phyloP scores from a whole-genome alignment of 2,113 vertebrate genomes.

The Mormyrus lacerda region DNA sequence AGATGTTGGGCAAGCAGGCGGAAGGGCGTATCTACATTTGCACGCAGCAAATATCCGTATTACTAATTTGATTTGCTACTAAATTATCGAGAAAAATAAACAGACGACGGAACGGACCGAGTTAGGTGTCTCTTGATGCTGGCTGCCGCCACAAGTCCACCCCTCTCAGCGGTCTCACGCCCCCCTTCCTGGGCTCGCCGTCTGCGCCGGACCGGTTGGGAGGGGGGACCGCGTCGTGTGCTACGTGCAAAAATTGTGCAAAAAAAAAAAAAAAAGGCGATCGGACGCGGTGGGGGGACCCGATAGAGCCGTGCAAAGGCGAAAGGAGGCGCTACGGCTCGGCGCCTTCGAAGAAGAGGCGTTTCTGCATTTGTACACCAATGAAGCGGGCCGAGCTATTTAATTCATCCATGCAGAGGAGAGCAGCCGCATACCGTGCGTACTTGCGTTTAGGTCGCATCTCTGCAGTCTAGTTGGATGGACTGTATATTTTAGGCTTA shows the following conservation, averaged over 20 bases:
- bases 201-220: conserved; percentile 7
- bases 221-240: conserved; percentile 34
- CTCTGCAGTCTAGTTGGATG: not conserved
- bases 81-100: not conserved
- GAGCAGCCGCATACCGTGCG: not conserved
- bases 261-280: not conserved
- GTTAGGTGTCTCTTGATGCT: not conserved
- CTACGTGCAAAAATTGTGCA: conserved; percentile 31
- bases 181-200: conserved; percentile 13
- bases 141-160: not conserved
- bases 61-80: not conserved
- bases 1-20: not conserved
- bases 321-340: not conserved
- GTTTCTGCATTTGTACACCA: not conserved
- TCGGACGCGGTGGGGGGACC: not conserved
- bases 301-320: not conserved
- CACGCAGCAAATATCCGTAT: not conserved
- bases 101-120: not conserved
- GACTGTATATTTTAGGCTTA: not conserved
- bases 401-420: not conserved
- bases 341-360: not conserved
- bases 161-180: not conserved
- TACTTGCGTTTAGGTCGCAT: not conserved
- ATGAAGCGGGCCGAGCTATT: not conserved
- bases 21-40: not conserved